Conservation (phyloP, 2,888 invertebrate genomes). For the Fragum fragum region DNA sequence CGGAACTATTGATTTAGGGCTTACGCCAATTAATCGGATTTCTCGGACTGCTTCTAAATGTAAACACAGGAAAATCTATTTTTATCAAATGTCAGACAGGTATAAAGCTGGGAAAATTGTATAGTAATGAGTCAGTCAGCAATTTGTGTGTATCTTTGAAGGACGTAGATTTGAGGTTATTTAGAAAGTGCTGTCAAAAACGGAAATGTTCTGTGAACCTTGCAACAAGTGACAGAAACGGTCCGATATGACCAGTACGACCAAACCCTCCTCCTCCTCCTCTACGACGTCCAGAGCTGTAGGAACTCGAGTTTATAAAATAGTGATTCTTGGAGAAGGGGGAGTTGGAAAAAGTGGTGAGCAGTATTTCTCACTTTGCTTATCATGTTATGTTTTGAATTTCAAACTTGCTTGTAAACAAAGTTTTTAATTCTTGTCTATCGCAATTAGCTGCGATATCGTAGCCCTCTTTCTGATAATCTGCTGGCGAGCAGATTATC, state of each 20-base stretch:
- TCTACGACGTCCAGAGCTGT: neutral
- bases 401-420: neutral
- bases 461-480: too few relatives aligned
- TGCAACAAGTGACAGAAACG: neutral
- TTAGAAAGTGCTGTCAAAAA: too few relatives aligned
- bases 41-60: neutral
- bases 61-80: conserved; percentile 43
- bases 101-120: conserved; percentile 19
- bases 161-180: neutral
- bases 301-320: conserved; percentile 90
- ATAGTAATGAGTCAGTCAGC: conserved; percentile 29
- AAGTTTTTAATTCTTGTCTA: neutral
- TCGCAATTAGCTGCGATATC: too few relatives aligned
- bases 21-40: neutral
- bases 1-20: too few relatives aligned
- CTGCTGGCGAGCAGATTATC: too few relatives aligned
- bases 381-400: too few relatives aligned
- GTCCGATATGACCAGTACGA: neutral
- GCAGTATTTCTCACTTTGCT: conserved; percentile 38
- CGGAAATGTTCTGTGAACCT: neutral
- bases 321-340: conserved; percentile 96
- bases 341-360: conserved; percentile 96
- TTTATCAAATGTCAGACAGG: conserved; percentile 41
- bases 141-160: neutral
- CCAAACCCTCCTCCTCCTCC: neutral